Conservation (phyloP, 2,113 vertebrate species). For the Girardinichthys multiradiatus region DNA sequence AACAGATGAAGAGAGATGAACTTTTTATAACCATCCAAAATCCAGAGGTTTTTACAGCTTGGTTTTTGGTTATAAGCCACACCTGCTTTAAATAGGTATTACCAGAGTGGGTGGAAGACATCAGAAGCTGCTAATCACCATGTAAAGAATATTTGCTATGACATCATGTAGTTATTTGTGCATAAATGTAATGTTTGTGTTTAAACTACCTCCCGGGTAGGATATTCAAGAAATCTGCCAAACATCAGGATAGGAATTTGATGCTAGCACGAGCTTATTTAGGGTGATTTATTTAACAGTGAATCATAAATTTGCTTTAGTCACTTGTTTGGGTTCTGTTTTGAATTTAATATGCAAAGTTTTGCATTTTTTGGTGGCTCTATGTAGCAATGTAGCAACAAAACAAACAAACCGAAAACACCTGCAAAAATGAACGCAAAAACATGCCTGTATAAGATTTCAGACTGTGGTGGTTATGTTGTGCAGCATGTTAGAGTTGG, state of each 20-base stretch:
- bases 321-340: no score
- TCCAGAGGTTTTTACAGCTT: no score
- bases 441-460: background rate
- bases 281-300: background rate
- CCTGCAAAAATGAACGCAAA: no score
- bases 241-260: background rate
- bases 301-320: no score
- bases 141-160: background rate
- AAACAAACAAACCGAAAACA: no score
- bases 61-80: background rate
- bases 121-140: background rate
- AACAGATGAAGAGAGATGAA: background rate
- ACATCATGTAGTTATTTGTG: background rate
- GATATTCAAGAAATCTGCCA: background rate
- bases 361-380: no score
- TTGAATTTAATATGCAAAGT: no score
- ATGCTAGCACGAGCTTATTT: no score
- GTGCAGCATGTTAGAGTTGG: no score
- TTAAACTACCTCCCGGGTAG: background rate
- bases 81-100: background rate
- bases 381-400: no score
- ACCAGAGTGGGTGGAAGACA: background rate
- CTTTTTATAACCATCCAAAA: background rate
- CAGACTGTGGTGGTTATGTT: background rate
- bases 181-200: background rate